Evolutionary conservation across 1,140 invertebrate genomes (phyloP), one percentile per base, ranked within the genome.

Genomic region (Brevipalpus yothersi): DNA sequence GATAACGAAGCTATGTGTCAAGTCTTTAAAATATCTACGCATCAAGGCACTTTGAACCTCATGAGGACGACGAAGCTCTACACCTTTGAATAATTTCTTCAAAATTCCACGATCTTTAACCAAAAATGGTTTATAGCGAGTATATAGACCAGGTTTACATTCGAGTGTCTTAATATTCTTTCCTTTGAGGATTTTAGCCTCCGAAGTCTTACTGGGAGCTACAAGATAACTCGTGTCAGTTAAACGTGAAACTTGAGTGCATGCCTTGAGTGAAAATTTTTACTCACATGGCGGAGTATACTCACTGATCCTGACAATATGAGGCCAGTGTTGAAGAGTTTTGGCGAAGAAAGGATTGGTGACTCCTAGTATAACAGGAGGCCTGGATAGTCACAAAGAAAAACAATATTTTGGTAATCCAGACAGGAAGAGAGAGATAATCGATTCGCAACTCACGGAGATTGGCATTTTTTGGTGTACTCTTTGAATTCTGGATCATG

Each of bases 341-440:
- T 99, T 99, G 19, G 88, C 85, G 75, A 99, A 99, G 75, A 98
- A 98, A 64, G 95, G 95, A 81, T 99, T 99, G 12, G 94, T 98
- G 9, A 98, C 93, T 54, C 94, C 94, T 41, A 98, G 75, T 66
- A 98, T 91, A 21, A 94, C 83, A 64, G 83, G 79, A 54, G 90
- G 92, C 39, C 75, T 77, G 66, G 61, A 31, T 31, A 5, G 31
- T 5, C 31, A 31, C 5, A 72, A 58, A n/a, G n/a, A 58, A 31
- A 23, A 60, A 45, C 41, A 54, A 17, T 59, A 41, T 53, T 51
- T 53, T 53, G 53, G 5, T 21, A 51, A 62, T 17, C 42, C n/a
- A n/a, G n/a, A n/a, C n/a, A n/a, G n/a, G n/a, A n/a, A n/a, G 39
- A 40, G 17, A 53, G 17, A 21, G 8, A 58, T 42, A 4, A 39